These are phyloP conservation scores for Adelphocoris suturalis DNA, from an alignment of 2,888 invertebrate species.

Conservation along the genomic window DNA sequence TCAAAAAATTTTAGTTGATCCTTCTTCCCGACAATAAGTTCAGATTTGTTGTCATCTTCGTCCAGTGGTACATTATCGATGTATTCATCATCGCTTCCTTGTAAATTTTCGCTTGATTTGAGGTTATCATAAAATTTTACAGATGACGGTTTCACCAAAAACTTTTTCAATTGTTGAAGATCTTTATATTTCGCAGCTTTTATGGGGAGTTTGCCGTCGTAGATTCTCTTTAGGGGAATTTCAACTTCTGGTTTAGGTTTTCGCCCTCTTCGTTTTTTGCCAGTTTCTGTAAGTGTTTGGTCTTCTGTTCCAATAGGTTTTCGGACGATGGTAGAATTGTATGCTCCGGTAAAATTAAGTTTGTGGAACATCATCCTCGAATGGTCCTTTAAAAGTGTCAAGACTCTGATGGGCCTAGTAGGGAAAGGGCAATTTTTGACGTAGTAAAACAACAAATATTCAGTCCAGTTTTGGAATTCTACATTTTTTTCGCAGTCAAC, in stretches of 20 bases:
- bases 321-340: neutral
- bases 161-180: no score
- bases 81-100: no score
- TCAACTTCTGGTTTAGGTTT: neutral
- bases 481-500: neutral
- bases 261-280: neutral
- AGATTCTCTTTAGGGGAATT: neutral
- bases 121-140: no score
- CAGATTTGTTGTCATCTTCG: neutral
- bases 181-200: no score
- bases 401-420: conserved; percentile 2
- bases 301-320: neutral
- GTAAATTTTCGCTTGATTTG: no score
- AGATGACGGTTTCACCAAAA: no score
- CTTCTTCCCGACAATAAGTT: neutral
- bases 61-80: no score
- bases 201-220: no score
- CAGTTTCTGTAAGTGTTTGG: neutral
- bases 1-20: neutral
- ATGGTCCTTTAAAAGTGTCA: neutral
- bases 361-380: neutral
- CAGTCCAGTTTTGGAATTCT: conserved; percentile 4
- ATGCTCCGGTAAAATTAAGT: neutral
- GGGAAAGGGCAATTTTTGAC: neutral
- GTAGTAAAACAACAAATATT: neutral